Conservation (phyloP, 2,888 invertebrate genomes). For the Amphipyra berbera region DNA sequence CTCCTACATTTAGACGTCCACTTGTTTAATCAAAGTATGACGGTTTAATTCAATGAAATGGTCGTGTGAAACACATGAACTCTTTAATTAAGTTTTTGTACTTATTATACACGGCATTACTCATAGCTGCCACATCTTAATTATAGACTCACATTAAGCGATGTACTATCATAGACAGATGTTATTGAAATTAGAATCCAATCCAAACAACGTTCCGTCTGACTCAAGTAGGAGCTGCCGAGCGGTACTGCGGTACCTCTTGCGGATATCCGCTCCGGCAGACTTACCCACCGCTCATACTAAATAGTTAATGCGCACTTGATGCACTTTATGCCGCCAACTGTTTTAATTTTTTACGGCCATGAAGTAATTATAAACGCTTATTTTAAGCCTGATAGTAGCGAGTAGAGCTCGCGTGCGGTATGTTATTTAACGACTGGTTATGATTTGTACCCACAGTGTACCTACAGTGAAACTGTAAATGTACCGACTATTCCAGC, state of each 20-base stretch:
- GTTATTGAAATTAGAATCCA: slow-evolving; percentile 47
- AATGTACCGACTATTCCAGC: slow-evolving; percentile 13
- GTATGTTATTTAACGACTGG: slow-evolving; percentile 35
- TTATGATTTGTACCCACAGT: slow-evolving; percentile 22
- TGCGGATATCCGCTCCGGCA: slow-evolving; percentile 82
- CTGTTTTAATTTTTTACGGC: slow-evolving; percentile 60
- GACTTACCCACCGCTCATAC: slow-evolving; percentile 72
- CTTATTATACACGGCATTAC: slow-evolving; percentile 20
- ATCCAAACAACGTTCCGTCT: slow-evolving; percentile 39
- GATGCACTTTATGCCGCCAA: slow-evolving; percentile 51
- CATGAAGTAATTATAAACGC: slow-evolving; percentile 62
- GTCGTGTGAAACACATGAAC: slow-evolving; percentile 1
- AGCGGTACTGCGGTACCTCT: slow-evolving; percentile 59
- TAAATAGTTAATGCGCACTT: slow-evolving; percentile 63
- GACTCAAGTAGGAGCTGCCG: slow-evolving; percentile 42
- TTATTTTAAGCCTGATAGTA: slow-evolving; percentile 62
- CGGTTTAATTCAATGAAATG: slow-evolving; percentile 2
- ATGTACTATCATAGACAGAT: slow-evolving; percentile 33
- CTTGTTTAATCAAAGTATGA: background rate
- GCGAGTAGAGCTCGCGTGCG: slow-evolving; percentile 61
- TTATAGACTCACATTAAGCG: slow-evolving; percentile 35
- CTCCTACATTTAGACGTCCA: background rate
- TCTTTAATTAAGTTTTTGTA: slow-evolving; percentile 4
- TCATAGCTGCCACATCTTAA: slow-evolving; percentile 26
- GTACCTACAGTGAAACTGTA: slow-evolving; percentile 16